Evolutionary conservation across 2,113 vertebrate genomes (phyloP).

Genomic region (Chionis minor): DNA sequence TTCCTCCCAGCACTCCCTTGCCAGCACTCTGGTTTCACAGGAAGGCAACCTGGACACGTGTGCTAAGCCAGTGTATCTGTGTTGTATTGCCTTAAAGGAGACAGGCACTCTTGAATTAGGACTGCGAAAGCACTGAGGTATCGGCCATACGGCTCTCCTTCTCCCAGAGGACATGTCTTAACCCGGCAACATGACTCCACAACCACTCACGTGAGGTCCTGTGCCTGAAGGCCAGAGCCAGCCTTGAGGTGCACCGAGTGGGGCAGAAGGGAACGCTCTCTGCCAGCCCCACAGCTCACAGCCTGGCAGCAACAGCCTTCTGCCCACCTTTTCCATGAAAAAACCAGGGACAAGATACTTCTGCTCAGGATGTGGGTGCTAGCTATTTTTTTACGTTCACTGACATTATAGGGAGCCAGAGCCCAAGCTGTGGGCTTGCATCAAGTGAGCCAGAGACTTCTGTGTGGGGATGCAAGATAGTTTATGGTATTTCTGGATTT

Average conservation of each 20-base stretch:
- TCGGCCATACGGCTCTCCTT: accelerated
- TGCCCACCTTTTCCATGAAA: neutral
- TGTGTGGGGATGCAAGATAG: neutral
- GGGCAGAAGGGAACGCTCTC: neutral
- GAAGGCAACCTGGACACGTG: accelerated
- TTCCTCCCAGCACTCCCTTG: neutral
- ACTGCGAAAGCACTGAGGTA: neutral
- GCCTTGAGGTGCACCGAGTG: accelerated
- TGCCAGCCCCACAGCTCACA: accelerated
- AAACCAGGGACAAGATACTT: neutral
- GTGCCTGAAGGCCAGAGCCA: accelerated
- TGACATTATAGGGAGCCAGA: neutral
- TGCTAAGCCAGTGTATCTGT: neutral
- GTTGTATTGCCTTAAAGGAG: neutral
- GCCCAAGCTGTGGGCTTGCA: neutral
- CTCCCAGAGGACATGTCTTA: neutral
- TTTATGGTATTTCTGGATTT: neutral
- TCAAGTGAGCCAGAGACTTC: neutral
- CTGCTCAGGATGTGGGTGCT: neutral
- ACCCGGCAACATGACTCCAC: neutral
- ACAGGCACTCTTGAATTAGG: neutral
- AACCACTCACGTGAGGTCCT: neutral
- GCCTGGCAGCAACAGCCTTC: neutral
- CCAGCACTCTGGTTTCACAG: neutral
- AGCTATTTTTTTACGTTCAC: accelerated